These are phyloP conservation scores for Florisuga fusca DNA, from an alignment of 2,797 vertebrate genomes.

Conservation along the genomic window DNA sequence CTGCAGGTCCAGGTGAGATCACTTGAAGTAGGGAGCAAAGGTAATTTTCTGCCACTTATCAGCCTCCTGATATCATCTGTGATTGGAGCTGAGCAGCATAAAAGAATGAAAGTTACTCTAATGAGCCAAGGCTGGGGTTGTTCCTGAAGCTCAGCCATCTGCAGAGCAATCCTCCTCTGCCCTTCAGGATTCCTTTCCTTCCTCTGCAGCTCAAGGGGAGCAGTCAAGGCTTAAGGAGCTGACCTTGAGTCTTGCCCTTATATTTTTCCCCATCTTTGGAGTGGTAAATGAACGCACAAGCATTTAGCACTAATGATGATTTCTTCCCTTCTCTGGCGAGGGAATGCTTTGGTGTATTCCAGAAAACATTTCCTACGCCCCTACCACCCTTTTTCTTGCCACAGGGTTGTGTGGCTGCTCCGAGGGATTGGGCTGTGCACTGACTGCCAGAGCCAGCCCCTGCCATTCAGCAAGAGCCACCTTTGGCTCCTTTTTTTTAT, in stretches of 20 bases:
- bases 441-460: background rate
- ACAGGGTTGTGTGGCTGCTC: background rate
- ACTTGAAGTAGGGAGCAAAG: background rate
- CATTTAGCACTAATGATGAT: background rate
- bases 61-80: background rate
- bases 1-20: conserved; percentile 32
- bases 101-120: background rate
- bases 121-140: background rate
- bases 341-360: background rate
- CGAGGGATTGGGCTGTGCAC: background rate
- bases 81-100: background rate
- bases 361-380: background rate
- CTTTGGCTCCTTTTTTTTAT: background rate
- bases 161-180: conserved; percentile 6
- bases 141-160: conserved; percentile 5
- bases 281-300: background rate
- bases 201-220: background rate
- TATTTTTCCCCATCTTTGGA: background rate
- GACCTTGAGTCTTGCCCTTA: background rate
- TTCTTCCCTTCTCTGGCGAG: background rate
- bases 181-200: background rate
- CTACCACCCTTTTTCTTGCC: background rate
- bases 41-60: conserved; percentile 27
- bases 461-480: background rate
- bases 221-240: background rate